Conservation (phyloP, 2,888 invertebrate species). For the Megamerina dolium region DNA sequence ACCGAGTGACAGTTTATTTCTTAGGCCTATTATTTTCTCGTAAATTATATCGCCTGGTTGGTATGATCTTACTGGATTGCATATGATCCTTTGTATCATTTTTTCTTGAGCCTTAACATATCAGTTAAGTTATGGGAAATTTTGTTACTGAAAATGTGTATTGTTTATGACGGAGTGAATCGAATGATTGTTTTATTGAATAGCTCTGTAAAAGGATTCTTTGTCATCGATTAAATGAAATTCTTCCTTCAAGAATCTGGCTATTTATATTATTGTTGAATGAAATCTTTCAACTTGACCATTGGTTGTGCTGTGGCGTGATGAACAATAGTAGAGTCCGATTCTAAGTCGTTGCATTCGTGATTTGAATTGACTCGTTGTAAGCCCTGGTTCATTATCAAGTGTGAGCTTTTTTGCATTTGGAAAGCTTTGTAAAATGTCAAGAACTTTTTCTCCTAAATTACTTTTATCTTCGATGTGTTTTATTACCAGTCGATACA, state of each 20-base stretch:
- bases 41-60: not conserved
- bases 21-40: not conserved
- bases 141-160: no score
- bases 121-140: no score
- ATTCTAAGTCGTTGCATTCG: constrained; percentile 16
- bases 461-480: constrained; percentile 11
- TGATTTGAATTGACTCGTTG: constrained; percentile 12
- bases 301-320: constrained; percentile 9
- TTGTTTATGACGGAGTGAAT: not conserved
- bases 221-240: not conserved
- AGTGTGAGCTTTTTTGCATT: no score
- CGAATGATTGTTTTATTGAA: not conserved
- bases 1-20: constrained; percentile 7
- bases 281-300: constrained; percentile 8
- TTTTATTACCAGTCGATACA: constrained; percentile 6
- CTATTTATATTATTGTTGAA: not conserved
- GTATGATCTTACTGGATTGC: no score
- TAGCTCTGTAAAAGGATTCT: not conserved
- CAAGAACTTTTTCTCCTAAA: constrained; percentile 12
- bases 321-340: constrained; percentile 8
- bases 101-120: not conserved
- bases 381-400: no score
- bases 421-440: constrained; percentile 14
- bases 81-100: not conserved
- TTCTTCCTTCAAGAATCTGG: not conserved